Evolutionary conservation across 1,140 invertebrate species (phyloP), one percentile per base, ranked within the genome.

Genomic region (Teleopsis dalmanni): DNA sequence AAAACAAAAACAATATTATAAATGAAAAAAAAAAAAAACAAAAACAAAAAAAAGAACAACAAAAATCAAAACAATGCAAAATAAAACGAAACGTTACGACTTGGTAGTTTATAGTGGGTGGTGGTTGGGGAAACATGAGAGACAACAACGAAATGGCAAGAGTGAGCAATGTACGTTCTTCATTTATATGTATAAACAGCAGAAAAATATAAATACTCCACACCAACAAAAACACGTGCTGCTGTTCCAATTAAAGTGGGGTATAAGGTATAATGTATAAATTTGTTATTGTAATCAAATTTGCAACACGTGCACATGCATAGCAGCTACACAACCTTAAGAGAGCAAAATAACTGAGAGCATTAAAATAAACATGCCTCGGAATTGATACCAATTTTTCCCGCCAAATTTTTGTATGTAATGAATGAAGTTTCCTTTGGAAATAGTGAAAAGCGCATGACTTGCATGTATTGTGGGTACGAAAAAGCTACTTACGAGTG

Each of bases 281-380:
- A n/a, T 38, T 48, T 37, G 34, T 48, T 38, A 38, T 40, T 37
- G 46, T 48, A 48, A 48, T 48, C 34, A 35, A 48, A 31, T 48
- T 37, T 16, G 25, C 46, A 40, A 19, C 44, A 46, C 44, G 44
- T 46, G 44, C 33, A 31, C 41, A 43, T 27, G 41, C n/a, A 19
- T 27, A 35, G 31, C 10, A 22, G 5, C 13, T 16, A 16, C 10
- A 5, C 4, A 26, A 6, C 26, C 11, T 14, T 6, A n/a, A 21
- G 31, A 23, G 44, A 46, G 44, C 9, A 19, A 8, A 27, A 7
- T 19, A 9, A 29, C 13, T 8, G 41, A 43, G 29, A 35, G 29
- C n/a, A 6, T 4, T 22, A 42, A 13, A 42, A 27, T n/a, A 42
- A 19, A 26, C 25, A n/a, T 3, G 10, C 31, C 13, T 11, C 11